Evolutionary conservation across 2,797 vertebrate species (phyloP).

Genomic region (Sylvia borin): DNA sequence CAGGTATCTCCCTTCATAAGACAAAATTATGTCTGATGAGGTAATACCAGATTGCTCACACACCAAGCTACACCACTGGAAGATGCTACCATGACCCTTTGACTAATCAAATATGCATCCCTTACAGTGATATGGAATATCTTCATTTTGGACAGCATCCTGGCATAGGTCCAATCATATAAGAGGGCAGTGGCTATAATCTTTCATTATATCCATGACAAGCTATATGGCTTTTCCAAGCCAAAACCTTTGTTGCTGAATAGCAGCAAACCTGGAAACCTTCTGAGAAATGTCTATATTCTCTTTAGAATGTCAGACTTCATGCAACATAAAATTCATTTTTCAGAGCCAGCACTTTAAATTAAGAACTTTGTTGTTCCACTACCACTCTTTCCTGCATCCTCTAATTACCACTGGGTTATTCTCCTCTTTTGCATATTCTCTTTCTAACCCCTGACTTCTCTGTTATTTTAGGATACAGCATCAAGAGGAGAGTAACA

Average conservation of each 20-base stretch:
- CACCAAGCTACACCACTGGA: neutral
- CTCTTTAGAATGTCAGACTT: neutral
- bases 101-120: neutral
- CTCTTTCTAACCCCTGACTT: neutral
- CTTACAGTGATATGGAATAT: neutral
- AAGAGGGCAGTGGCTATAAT: neutral
- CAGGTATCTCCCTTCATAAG: neutral
- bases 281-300: neutral
- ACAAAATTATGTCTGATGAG: neutral
- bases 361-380: neutral
- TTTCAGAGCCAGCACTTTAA: neutral
- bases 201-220: neutral
- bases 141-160: neutral
- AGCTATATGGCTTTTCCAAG: neutral
- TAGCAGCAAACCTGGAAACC: neutral
- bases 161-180: neutral
- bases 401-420: neutral
- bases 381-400: neutral
- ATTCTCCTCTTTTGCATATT: neutral
- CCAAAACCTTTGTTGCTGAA: neutral
- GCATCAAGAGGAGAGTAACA: neutral
- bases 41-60: neutral
- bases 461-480: neutral
- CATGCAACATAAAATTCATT: neutral
- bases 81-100: neutral